These are phyloP conservation scores for Brienomyrus brachyistius DNA, from an alignment of 2,113 vertebrate species.

Conservation along the genomic window DNA sequence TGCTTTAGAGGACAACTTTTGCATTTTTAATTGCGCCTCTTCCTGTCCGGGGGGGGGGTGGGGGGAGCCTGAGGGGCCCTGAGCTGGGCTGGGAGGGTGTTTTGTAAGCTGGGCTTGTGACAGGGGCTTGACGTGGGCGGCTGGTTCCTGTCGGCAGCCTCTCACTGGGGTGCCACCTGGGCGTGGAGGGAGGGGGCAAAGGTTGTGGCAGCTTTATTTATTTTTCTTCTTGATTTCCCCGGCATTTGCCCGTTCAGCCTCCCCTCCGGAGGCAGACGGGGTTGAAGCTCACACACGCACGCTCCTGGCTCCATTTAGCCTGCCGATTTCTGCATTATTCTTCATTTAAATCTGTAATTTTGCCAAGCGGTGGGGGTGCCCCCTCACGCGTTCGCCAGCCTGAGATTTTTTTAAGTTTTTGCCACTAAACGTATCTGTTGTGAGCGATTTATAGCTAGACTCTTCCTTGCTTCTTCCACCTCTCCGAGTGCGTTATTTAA, in stretches of 20 bases:
- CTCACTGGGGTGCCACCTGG: background rate
- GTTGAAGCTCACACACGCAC: background rate
- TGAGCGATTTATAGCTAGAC: background rate
- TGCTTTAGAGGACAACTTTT: background rate
- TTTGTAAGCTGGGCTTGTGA: background rate
- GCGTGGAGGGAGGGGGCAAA: background rate
- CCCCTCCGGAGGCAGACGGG: background rate
- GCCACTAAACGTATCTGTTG: background rate
- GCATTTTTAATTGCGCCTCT: constrained; percentile 1
- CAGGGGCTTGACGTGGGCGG: constrained; percentile 4
- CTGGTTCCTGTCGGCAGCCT: background rate
- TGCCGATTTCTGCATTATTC: background rate
- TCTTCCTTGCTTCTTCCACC: background rate
- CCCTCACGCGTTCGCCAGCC: background rate
- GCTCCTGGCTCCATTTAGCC: background rate
- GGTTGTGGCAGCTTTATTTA: background rate
- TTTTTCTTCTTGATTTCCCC: background rate
- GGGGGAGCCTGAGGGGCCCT: background rate
- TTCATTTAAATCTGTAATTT: background rate
- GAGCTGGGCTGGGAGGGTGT: background rate
- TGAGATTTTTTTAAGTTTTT: background rate
- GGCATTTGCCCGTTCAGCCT: background rate
- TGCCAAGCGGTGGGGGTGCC: background rate
- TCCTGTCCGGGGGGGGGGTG: background rate
- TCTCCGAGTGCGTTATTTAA: background rate